Base-by-base conservation (phyloP, 2,113 vertebrate species). In the Cochlearius cochlearius region DNA sequence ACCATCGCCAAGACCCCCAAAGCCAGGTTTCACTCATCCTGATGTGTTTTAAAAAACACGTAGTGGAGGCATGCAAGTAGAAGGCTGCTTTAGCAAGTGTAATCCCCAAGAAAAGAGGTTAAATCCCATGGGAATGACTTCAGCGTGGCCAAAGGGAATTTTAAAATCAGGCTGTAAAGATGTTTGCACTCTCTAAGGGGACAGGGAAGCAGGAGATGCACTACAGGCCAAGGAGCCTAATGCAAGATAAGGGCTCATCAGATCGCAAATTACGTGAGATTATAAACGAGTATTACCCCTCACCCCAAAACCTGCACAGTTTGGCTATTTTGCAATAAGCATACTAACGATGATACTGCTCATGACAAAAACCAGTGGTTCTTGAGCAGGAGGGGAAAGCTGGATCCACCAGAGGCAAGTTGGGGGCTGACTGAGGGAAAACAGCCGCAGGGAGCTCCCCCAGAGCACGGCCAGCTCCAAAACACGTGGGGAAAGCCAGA, bases 1-100 rank as follows among this genome's bases (percentile, higher is more conserved):
- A 2, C 4, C 10, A 12, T 2, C 3, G 0, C 71, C 1, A 7
- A 53, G n/a, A 73, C 10, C 21, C 72, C 52, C 29, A 62, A 32
- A 3, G 11, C 36, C 49, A 53, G 38, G 2, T 45, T 63, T 81
- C 11, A 1, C 16, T 68, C 9, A 0, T 55, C 39, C 77, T 36
- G 29, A 26, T 49, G 52, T n/a, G 47, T 75, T 27, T 43, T 43
- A 15, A 15, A 43, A 52, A 43, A 20, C n/a, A 39, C 52, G 17
- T 1, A 32, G 5, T 4, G 21, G 47, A 47, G 52, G 22, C 20
- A 18, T 1, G 16, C 50, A 39, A 55, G 69, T 2, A 2, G 23
- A 18, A 62, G 12, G 41, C 41, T 62, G 41, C 53, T 82, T 55
- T 36, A 62, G 56, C 36, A 50, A 52, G 41, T 3, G 20, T 20